These are phyloP conservation scores for Solea solea DNA, from an alignment of 2,113 vertebrate genomes.

Conservation along the genomic window DNA sequence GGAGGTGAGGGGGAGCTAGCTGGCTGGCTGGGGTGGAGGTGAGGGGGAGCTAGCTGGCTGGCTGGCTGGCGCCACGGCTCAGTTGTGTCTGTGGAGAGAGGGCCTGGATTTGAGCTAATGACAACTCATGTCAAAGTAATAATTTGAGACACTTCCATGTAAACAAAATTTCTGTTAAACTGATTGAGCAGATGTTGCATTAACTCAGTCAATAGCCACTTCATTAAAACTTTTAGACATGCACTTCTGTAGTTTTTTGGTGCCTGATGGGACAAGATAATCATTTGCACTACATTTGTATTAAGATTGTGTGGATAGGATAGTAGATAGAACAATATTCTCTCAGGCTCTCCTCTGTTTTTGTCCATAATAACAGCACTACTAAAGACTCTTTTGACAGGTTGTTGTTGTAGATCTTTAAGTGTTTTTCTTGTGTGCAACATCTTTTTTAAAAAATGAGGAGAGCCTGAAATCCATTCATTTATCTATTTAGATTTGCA, in stretches of 20 bases:
- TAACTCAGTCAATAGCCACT: neutral
- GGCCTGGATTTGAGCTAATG: slow-evolving; percentile 39
- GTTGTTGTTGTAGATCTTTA: no score
- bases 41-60: slow-evolving; percentile 52
- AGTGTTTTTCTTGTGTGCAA: no score
- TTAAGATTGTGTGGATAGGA: neutral
- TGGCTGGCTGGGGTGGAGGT: slow-evolving; percentile 62
- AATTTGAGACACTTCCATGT: slow-evolving; percentile 22
- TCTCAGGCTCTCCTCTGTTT: no score
- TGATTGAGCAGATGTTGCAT: neutral
- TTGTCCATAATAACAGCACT: no score
- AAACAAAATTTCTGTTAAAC: slow-evolving; percentile 10
- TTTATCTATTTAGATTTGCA: no score
- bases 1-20: slow-evolving; percentile 61
- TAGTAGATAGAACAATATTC: no score
- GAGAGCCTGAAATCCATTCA: no score
- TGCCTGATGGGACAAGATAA: neutral
- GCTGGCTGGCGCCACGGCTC: slow-evolving; percentile 63
- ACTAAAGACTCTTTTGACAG: no score
- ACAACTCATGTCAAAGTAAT: slow-evolving; percentile 26
- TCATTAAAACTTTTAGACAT: neutral
- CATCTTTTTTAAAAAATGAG: no score
- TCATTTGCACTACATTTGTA: neutral
- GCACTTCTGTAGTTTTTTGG: neutral
- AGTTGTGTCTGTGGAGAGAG: slow-evolving; percentile 50